phyloP scores from a whole-genome alignment of 2,113 vertebrate species.

The Turdus rufiventris region DNA sequence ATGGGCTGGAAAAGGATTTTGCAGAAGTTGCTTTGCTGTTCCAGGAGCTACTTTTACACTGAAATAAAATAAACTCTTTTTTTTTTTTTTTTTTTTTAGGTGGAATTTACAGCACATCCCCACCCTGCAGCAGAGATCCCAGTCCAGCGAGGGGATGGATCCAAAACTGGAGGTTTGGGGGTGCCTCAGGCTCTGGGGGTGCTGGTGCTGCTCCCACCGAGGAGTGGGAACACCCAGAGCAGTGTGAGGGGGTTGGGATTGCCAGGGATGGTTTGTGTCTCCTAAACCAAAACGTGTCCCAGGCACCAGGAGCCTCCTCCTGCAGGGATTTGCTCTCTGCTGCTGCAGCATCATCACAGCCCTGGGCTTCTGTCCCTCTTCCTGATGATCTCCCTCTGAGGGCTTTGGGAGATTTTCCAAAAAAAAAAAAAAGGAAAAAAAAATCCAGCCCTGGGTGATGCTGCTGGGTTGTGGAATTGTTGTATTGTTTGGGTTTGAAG shows the following conservation, averaged over 20 bases:
- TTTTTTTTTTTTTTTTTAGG: not conserved
- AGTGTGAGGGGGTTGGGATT: not conserved
- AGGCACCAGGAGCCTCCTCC: not conserved
- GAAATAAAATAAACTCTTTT: not conserved
- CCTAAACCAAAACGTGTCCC: rapidly evolving
- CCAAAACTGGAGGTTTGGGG: rapidly evolving
- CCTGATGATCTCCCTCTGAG: not conserved
- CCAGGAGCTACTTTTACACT: not conserved
- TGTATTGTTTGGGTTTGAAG: not conserved
- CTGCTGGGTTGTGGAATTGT: not conserved
- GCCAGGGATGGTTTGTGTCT: not conserved
- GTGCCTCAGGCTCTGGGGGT: rapidly evolving
- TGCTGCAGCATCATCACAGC: too few species aligned
- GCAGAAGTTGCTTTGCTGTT: not conserved
- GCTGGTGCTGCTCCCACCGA: rapidly evolving
- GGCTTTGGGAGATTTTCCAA: not conserved
- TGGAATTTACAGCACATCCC: rapidly evolving
- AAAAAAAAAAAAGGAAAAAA: not conserved
- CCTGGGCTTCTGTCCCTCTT: not conserved
- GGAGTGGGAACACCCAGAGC: not conserved
- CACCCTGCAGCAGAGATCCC: not conserved
- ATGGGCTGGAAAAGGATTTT: not conserved
- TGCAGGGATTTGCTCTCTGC: not conserved
- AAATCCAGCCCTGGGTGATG: not conserved
- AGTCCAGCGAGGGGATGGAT: rapidly evolving